Percentiles rank a stretch among this genome's conserved stretches.
Evolutionary conservation across 2,888 invertebrate species (phyloP).

Genomic region (Pterostichus niger): DNA sequence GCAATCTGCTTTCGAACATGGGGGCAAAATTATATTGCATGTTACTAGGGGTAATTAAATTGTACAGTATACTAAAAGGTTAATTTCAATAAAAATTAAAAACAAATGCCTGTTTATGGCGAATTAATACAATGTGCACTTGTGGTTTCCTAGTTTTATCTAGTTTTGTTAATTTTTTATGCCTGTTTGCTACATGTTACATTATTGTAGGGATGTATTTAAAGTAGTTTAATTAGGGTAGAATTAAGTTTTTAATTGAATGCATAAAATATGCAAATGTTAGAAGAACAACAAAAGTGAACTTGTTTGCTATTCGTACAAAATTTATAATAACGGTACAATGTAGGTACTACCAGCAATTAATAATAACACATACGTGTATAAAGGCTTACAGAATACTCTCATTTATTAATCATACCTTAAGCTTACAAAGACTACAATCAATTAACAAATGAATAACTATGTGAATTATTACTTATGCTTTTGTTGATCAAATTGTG

Average conservation of each 20-base stretch:
- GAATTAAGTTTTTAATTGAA: conserved; percentile 43
- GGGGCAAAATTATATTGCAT: neutral
- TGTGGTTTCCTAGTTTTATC: conserved; percentile 27
- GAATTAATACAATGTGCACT: neutral
- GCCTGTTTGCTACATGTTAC: conserved; percentile 26
- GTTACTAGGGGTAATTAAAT: neutral
- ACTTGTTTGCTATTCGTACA: conserved; percentile 22
- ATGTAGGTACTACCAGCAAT: neutral
- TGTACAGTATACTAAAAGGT: neutral
- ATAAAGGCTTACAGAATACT: neutral
- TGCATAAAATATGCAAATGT: conserved; percentile 31
- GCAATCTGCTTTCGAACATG: neutral
- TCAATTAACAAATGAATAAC: too few species aligned
- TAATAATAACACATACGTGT: neutral
- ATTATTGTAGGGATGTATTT: conserved; percentile 20
- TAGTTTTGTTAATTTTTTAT: conserved; percentile 14
- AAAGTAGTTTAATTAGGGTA: conserved; percentile 33
- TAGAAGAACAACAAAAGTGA: conserved; percentile 25
- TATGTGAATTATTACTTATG: too few species aligned
- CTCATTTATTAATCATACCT: too few species aligned
- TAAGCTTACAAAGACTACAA: too few species aligned
- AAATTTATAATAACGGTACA: neutral
- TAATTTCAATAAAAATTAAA: conserved; percentile 9
- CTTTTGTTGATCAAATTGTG: too few species aligned
- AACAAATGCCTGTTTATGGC: neutral